phyloP scores from a whole-genome alignment of 92 coral and sea anemone species.

The Siderastrea radians region DNA sequence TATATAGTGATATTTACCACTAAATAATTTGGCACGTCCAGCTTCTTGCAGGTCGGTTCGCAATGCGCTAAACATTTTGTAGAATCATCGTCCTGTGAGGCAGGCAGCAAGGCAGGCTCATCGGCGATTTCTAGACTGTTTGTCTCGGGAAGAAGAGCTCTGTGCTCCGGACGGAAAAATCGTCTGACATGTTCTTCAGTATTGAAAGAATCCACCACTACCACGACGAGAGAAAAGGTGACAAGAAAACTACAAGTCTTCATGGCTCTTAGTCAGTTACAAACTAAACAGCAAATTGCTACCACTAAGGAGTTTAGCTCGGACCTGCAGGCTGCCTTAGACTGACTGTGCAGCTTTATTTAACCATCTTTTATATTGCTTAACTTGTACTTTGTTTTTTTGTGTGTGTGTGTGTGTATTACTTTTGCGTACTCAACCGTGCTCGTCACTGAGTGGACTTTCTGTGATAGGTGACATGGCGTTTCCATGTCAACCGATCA shows the following conservation, averaged over 20 bases:
- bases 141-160: neutral
- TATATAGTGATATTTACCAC: neutral
- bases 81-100: no score
- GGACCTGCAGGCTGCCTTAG: no score
- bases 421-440: no score
- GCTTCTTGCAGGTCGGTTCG: neutral
- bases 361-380: no score
- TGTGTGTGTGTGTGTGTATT: neutral
- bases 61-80: neutral
- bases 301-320: no score
- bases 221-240: slow-evolving; percentile 11
- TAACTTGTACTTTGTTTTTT: neutral
- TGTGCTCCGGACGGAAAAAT: slow-evolving; percentile 25
- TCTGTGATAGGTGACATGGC: no score
- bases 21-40: slow-evolving; percentile 10
- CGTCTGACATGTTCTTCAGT: neutral
- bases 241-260: slow-evolving; percentile 11
- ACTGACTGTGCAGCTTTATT: no score
- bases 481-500: no score
- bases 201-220: no score
- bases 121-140: neutral
- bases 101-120: no score
- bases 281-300: no score
- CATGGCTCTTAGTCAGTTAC: neutral
- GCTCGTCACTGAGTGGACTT: no score